A percentile compares a stretch with the other conserved stretches of the same genome.
Conservation (phyloP, 1,140 invertebrate genomes). For the Lanistes nyassanus region DNA sequence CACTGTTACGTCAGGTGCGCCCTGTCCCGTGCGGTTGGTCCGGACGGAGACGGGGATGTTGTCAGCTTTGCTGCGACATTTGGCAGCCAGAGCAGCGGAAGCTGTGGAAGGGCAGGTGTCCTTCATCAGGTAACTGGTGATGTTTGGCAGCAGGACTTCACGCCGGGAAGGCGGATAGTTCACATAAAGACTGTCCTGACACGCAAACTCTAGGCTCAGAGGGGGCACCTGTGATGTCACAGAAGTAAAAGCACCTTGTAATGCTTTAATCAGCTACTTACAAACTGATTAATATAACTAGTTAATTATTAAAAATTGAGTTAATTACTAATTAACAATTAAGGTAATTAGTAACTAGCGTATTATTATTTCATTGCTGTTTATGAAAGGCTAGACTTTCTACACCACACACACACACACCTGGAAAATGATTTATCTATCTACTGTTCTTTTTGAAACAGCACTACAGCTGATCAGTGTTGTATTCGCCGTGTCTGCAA, state of each 20-base stretch:
- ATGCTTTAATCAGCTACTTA: background rate
- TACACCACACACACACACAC: no score
- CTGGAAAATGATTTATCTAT: no score
- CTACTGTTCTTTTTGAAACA: no score
- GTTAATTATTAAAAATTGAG: background rate
- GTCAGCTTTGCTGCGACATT: background rate
- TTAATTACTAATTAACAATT: background rate
- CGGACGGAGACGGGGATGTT: slow-evolving; percentile 11
- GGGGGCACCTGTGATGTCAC: background rate
- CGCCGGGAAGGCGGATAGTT: slow-evolving; percentile 2
- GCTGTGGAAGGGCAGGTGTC: background rate
- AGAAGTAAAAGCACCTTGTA: background rate
- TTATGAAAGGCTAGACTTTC: background rate
- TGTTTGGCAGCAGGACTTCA: slow-evolving; percentile 3
- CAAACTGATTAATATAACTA: background rate
- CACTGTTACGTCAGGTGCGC: background rate
- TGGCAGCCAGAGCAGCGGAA: background rate
- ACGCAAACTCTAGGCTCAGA: background rate
- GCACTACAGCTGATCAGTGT: no score
- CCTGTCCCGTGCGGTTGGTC: background rate
- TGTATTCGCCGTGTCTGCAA: no score
- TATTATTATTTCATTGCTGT: background rate
- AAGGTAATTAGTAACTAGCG: background rate
- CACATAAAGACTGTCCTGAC: slow-evolving; percentile 17
- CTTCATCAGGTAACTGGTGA: slow-evolving; percentile 16